phyloP scores from a whole-genome alignment of 2,797 vertebrate genomes.

The Hydrocynus forskahlii region DNA sequence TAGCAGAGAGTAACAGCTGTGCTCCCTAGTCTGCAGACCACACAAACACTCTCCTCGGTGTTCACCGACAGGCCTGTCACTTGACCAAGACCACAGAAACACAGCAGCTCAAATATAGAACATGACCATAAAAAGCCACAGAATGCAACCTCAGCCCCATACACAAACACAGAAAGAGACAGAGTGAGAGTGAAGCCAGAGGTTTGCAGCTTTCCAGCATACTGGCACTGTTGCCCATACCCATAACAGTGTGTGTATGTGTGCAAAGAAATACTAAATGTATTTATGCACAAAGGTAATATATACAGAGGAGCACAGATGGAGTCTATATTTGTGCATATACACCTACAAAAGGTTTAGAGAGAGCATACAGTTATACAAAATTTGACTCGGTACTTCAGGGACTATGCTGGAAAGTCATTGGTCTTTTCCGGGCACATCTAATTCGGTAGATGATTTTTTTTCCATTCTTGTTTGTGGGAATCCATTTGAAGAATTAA shows the following conservation, averaged over 20 bases:
- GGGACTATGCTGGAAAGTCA: not conserved
- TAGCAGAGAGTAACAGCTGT: slow-evolving; percentile 54
- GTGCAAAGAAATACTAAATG: slow-evolving; percentile 6
- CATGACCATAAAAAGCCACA: slow-evolving; percentile 99
- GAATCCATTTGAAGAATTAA: slow-evolving; percentile 26
- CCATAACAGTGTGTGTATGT: slow-evolving; percentile 3
- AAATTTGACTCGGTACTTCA: not conserved
- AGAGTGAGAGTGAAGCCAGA: slow-evolving; percentile 67
- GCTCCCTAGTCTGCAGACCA: slow-evolving; percentile 42
- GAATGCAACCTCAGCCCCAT: slow-evolving; percentile 76
- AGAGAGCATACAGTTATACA: not conserved
- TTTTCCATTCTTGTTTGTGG: slow-evolving; percentile 53
- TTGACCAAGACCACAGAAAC: slow-evolving; percentile 60
- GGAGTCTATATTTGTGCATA: not conserved
- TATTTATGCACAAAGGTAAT: slow-evolving; percentile 4
- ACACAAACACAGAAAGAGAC: slow-evolving; percentile 39
- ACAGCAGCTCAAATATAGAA: slow-evolving; percentile 95
- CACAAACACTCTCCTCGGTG: slow-evolving; percentile 52
- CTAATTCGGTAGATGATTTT: slow-evolving; percentile 31
- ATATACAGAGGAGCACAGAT: not conserved
- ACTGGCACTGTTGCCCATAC: slow-evolving; percentile 35
- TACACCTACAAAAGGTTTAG: not conserved
- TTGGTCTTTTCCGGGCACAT: slow-evolving; percentile 38
- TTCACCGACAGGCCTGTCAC: slow-evolving; percentile 54
- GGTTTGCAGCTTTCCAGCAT: slow-evolving; percentile 58